Evolutionary conservation across 2,113 vertebrate species (phyloP), one percentile per base, ranked within the genome.

Genomic region (Urocolius indicus): DNA sequence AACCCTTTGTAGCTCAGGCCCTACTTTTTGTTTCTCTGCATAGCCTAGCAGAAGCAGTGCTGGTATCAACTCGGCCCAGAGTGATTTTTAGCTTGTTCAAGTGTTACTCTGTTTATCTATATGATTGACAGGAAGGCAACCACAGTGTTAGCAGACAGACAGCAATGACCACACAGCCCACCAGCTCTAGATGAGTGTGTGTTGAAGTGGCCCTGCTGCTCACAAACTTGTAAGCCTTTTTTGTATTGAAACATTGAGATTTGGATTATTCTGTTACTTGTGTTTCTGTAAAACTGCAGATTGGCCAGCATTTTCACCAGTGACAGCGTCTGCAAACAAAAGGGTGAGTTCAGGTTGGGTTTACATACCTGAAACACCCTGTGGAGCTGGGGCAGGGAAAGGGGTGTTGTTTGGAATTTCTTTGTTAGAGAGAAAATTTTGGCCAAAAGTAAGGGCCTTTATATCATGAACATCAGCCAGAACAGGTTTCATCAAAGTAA

Each of bases 151-250:
- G 26, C 45, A 61, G 43, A 4, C 32, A 41, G 34, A 3, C 19
- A 43, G 27, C 20, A 38, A 5, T 14, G 57, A 11, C 13, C 7
- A 1, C 0, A 1, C 10, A 30, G n/a, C 22, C 46, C 49, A 9
- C 46, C 49, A 9, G 7, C 7, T 67, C 22, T n/a, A 58, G 52
- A 16, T n/a, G 29, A 29, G 32, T 5, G 1, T 23, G 13, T 9
- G 9, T 51, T 68, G 38, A 76, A 88, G n/a, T 5, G 8, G 43
- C 61, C 72, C 27, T 38, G 38, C 30, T 34, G 15, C 59, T 68
- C 45, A 36, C 15, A 36, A 30, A 46, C 10, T 14, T 71, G 5
- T 41, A n/a, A 34, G 49, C 78, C 24, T 4, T 63, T 55, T 59
- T 90, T 67, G 22, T 30, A 15, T 77, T 68, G 51, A 24, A 88